phyloP scores from a whole-genome alignment of 2,113 vertebrate genomes.

The Accipiter virgatus region DNA sequence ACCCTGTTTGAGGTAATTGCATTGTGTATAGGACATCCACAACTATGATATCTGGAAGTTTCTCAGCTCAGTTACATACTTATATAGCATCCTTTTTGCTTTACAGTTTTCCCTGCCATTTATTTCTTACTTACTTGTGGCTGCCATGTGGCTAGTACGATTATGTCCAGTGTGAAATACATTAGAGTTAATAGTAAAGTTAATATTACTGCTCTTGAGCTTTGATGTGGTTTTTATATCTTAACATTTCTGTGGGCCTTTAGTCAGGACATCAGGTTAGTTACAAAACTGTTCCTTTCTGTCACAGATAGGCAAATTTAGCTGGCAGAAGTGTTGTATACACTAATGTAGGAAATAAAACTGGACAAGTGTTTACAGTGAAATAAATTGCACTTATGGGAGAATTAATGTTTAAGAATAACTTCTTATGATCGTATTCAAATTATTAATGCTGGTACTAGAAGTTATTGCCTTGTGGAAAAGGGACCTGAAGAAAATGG shows the following conservation, averaged over 20 bases:
- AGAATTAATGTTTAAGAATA: not conserved
- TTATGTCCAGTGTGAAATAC: not conserved
- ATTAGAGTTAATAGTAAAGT: not conserved
- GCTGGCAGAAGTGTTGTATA: not conserved
- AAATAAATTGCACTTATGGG: not conserved
- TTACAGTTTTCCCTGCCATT: not conserved
- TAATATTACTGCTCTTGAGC: not conserved
- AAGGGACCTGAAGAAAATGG: fast-evolving
- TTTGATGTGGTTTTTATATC: not conserved
- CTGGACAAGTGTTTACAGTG: not conserved
- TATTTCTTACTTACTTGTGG: not conserved
- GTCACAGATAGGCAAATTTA: not conserved
- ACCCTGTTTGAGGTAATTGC: not conserved
- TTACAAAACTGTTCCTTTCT: not conserved
- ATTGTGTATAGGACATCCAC: not conserved
- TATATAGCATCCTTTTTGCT: not conserved
- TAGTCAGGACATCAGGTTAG: not conserved
- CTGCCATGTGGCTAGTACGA: fast-evolving
- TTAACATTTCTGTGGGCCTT: not conserved
- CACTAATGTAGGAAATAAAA: not conserved
- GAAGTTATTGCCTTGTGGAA: not conserved
- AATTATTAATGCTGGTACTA: not conserved
- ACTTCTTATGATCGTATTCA: not conserved
- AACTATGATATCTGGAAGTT: not conserved
- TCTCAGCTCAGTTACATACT: not conserved